Percentiles rank a stretch among this genome's conserved stretches.
phyloP scores from a whole-genome alignment of 2,113 vertebrate species.

The Physeter macrocephalus region DNA sequence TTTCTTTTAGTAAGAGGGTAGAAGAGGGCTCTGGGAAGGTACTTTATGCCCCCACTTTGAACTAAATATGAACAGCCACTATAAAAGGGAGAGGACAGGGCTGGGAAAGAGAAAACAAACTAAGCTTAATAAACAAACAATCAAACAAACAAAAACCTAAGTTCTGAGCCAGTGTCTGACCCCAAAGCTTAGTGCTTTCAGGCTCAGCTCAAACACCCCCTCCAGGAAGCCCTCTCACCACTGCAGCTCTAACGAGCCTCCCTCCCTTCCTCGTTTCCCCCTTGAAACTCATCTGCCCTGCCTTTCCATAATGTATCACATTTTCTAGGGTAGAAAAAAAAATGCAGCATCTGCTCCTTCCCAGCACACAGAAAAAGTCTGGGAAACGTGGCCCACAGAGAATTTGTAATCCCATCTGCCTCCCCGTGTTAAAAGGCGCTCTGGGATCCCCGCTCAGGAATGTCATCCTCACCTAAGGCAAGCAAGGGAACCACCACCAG shows the following conservation, averaged over 20 bases:
- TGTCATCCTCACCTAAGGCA: background rate
- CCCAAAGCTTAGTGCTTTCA: background rate
- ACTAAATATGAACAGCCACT: background rate
- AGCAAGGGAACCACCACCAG: background rate
- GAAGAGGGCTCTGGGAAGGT: background rate
- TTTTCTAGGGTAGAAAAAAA: background rate
- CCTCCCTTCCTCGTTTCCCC: background rate
- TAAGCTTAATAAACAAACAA: background rate
- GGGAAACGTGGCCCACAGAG: background rate
- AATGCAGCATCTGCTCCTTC: background rate
- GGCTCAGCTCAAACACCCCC: background rate
- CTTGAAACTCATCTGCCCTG: background rate
- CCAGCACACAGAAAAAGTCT: background rate
- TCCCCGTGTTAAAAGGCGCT: rapidly evolving
- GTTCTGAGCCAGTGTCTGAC: background rate
- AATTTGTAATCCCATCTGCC: background rate
- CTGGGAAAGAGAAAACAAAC: background rate
- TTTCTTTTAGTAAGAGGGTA: background rate
- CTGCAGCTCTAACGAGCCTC: background rate
- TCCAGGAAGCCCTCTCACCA: background rate
- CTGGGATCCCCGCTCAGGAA: background rate
- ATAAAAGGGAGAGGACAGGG: background rate
- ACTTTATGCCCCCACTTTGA: background rate
- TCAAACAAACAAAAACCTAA: background rate
- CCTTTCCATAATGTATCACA: background rate